Evolutionary conservation across 2,113 vertebrate genomes (phyloP).

Genomic region (Sceloporus tristichus): DNA sequence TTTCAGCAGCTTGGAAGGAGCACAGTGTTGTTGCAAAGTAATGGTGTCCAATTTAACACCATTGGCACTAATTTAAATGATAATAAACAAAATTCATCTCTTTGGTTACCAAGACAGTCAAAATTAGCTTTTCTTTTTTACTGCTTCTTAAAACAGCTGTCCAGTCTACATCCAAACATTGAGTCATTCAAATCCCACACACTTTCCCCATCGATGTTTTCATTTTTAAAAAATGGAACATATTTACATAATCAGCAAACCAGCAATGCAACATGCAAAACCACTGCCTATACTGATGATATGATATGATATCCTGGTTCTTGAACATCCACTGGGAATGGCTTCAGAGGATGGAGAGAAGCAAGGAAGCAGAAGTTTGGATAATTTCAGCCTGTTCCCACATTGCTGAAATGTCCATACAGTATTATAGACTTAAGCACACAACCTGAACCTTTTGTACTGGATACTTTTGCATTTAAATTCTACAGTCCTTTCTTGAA

Average conservation of each 20-base stretch:
- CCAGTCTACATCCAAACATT: constrained; percentile 33
- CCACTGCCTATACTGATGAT: neutral
- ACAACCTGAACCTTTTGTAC: neutral
- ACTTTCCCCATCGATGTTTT: constrained; percentile 26
- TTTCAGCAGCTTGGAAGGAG: constrained; percentile 50
- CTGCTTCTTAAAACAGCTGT: neutral
- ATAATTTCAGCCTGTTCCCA: neutral
- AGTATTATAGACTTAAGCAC: neutral
- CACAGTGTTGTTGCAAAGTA: constrained; percentile 5
- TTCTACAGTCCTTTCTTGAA: neutral
- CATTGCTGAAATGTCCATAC: neutral
- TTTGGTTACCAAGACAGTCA: constrained; percentile 38
- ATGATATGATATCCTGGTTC: neutral
- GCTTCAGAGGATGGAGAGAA: neutral
- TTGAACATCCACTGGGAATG: neutral
- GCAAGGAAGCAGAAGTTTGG: neutral
- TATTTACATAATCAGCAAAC: constrained; percentile 26
- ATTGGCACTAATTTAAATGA: constrained; percentile 45
- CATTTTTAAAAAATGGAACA: constrained; percentile 6
- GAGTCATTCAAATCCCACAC: constrained; percentile 49
- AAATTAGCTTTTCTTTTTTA: constrained; percentile 27
- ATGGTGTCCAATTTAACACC: constrained; percentile 30
- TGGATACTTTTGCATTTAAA: neutral
- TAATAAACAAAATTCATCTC: constrained; percentile 52
- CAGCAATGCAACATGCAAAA: constrained; percentile 26